A percentile compares a stretch with the other conserved stretches of the same genome.
These are phyloP conservation scores for Leucozona laternaria DNA, from an alignment of 2,888 invertebrate genomes.

Conservation along the genomic window DNA sequence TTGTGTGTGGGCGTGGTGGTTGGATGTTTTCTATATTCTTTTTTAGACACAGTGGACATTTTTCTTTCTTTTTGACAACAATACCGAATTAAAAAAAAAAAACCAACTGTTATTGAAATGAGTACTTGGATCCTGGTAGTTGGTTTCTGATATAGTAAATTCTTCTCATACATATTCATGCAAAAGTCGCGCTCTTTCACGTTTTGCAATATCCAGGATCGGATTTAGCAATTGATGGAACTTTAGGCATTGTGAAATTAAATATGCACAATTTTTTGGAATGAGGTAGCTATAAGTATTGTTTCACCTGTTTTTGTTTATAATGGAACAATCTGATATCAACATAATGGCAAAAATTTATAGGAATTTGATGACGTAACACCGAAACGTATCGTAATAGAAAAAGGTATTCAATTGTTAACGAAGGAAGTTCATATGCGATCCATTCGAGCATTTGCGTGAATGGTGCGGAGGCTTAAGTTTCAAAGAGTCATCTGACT, in stretches of 20 bases:
- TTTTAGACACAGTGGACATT: constrained; percentile 2
- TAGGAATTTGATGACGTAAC: no score
- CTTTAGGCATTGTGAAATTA: neutral
- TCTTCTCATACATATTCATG: constrained; percentile 67
- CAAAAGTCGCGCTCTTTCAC: neutral
- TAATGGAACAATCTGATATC: no score
- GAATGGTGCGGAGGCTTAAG: no score
- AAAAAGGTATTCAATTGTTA: no score
- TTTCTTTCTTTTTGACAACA: constrained; percentile 19
- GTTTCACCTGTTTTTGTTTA: neutral
- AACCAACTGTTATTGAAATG: constrained; percentile 66
- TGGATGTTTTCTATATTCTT: neutral
- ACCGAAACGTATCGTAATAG: no score
- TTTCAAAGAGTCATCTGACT: no score
- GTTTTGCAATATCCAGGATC: constrained; percentile 3
- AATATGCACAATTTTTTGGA: neutral
- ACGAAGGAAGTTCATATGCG: no score
- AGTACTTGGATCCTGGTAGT: constrained; percentile 61
- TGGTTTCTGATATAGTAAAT: constrained; percentile 58
- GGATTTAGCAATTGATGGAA: neutral
- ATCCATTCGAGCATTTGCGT: no score
- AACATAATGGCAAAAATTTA: no score
- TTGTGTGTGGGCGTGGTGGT: constrained; percentile 34
- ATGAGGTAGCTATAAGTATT: neutral
- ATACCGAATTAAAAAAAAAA: constrained; percentile 1